phyloP scores from a whole-genome alignment of 2,113 vertebrate genomes.

The Brachypodius melanocephalos region DNA sequence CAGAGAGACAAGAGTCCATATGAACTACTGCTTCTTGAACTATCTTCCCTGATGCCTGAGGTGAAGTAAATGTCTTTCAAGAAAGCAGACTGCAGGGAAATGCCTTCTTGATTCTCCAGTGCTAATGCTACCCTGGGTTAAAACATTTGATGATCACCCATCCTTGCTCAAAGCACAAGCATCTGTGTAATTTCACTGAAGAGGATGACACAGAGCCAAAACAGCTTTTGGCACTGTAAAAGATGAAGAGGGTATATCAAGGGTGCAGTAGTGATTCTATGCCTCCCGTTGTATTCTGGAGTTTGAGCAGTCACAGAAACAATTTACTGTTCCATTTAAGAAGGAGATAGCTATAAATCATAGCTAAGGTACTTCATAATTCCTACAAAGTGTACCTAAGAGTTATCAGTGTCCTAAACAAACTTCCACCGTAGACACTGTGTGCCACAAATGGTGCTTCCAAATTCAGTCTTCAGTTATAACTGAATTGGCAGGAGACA shows the following conservation, averaged over 20 bases:
- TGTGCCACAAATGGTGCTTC: background rate
- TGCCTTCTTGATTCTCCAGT: background rate
- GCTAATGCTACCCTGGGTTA: background rate
- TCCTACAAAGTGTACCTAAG: background rate
- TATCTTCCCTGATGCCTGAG: background rate
- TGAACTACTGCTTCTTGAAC: background rate
- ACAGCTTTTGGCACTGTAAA: background rate
- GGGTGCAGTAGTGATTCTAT: background rate
- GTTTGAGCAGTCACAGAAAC: background rate
- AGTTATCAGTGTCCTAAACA: background rate
- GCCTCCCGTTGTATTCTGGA: background rate
- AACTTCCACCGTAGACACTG: background rate
- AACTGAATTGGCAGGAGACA: background rate
- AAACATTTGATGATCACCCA: background rate
- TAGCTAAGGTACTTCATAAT: background rate
- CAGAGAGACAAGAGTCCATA: background rate
- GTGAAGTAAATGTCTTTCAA: background rate
- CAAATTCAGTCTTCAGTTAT: background rate
- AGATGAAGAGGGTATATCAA: background rate
- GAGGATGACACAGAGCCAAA: background rate
- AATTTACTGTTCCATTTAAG: background rate
- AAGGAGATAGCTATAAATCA: background rate
- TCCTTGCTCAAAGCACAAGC: background rate
- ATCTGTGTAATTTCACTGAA: background rate
- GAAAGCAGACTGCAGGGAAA: background rate